Conservation (phyloP, 2,113 vertebrate genomes). For the Smithornis capensis region DNA sequence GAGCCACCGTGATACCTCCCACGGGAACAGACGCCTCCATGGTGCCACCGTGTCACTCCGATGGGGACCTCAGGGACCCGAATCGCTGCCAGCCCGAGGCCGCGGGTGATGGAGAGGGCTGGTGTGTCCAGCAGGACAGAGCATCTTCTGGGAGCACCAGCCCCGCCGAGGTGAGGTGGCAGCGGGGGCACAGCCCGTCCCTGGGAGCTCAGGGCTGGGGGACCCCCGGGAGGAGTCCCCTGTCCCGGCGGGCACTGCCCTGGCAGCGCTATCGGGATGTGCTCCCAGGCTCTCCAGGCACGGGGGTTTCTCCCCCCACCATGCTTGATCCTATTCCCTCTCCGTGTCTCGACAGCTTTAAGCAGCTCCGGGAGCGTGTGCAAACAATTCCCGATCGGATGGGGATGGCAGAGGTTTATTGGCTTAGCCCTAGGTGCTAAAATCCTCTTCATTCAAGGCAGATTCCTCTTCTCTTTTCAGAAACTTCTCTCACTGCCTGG, state of each 20-base stretch:
- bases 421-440: slow-evolving; percentile 62
- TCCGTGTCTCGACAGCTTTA: neutral
- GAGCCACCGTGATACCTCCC: neutral
- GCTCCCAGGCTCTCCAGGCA: neutral
- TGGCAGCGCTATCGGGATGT: neutral
- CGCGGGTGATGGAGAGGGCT: neutral
- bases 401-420: slow-evolving; percentile 27
- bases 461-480: slow-evolving; percentile 37
- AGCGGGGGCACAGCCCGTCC: neutral
- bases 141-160: slow-evolving; percentile 5
- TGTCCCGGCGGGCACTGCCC: neutral
- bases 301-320: neutral
- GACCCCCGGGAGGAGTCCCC: neutral
- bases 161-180: neutral
- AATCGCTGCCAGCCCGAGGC: neutral
- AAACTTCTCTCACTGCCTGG: neutral
- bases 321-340: neutral
- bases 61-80: neutral
- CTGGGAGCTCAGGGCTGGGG: neutral
- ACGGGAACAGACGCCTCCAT: neutral
- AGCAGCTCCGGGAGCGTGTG: neutral
- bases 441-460: slow-evolving; percentile 50
- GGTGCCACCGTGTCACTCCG: neutral
- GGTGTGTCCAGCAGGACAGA: neutral
- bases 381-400: neutral